A percentile compares a stretch with the other conserved stretches of the same genome.
These are phyloP conservation scores for Oncorhynchus tshawytscha DNA, from an alignment of 2,113 vertebrate genomes.

Conservation along the genomic window DNA sequence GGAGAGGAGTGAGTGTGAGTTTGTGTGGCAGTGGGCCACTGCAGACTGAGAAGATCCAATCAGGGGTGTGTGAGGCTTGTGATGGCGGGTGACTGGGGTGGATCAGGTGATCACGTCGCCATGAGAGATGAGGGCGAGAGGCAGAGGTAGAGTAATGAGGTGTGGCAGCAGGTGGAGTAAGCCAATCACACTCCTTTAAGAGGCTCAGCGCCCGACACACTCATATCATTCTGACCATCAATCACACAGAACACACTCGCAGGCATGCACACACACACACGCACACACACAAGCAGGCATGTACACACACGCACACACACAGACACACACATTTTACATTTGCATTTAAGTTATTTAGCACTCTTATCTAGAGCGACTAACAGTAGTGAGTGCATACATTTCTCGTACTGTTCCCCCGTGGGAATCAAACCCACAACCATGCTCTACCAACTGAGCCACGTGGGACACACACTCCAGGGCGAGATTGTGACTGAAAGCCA, in stretches of 20 bases:
- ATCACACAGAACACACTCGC: conserved; percentile 41
- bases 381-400: too few relatives aligned
- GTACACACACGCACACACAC: neutral
- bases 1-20: neutral
- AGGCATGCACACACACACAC: conserved; percentile 14
- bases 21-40: neutral
- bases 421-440: too few relatives aligned
- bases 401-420: too few relatives aligned
- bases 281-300: neutral
- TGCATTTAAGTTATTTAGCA: neutral
- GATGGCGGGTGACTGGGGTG: conserved; percentile 13
- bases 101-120: conserved; percentile 47
- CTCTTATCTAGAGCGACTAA: too few relatives aligned
- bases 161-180: conserved; percentile 41
- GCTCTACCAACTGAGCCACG: too few relatives aligned
- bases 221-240: conserved; percentile 47
- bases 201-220: conserved; percentile 28
- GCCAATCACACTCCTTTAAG: conserved; percentile 54
- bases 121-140: conserved; percentile 43
- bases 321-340: neutral
- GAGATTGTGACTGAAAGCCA: too few relatives aligned
- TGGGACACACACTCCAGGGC: too few relatives aligned
- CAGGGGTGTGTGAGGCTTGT: conserved; percentile 14
- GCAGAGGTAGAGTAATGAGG: conserved; percentile 62
- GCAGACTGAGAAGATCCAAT: conserved; percentile 21